These are phyloP conservation scores for Sardinella longiceps DNA, from an alignment of 2,797 vertebrate genomes.

Conservation along the genomic window DNA sequence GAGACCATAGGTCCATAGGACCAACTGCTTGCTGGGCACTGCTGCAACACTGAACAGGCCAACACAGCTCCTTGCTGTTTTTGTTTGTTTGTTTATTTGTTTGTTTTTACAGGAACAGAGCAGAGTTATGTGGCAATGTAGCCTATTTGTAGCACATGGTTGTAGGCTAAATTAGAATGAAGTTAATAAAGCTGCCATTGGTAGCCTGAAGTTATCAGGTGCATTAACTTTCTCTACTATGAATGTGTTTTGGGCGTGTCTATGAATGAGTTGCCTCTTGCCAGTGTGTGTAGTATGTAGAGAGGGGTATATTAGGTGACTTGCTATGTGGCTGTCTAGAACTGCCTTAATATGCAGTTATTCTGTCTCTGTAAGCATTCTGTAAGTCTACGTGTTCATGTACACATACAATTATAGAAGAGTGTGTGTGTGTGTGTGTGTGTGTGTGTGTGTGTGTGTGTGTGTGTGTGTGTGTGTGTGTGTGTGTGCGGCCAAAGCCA, in stretches of 20 bases:
- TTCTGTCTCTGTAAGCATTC: not conserved
- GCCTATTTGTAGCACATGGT: not conserved
- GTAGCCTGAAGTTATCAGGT: too few species aligned
- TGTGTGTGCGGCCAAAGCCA: not conserved
- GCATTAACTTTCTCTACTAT: too few species aligned
- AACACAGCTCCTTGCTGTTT: not conserved
- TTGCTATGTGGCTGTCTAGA: not conserved
- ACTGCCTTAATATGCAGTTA: not conserved
- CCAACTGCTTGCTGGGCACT: not conserved
- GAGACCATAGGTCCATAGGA: not conserved
- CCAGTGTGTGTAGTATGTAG: not conserved
- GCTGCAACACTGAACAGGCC: not conserved
- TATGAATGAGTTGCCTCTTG: not conserved
- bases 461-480: conserved; percentile 30
- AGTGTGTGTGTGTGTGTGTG: conserved; percentile 20
- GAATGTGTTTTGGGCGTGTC: not conserved
- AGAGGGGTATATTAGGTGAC: too few species aligned
- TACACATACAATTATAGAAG: not conserved
- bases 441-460: conserved; percentile 36
- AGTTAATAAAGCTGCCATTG: not conserved
- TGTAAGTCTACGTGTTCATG: too few species aligned
- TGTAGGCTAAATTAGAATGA: not conserved
- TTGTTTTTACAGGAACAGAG: not conserved
- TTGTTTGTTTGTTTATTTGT: too few species aligned
- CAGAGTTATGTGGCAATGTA: not conserved